Evolutionary conservation across 2,888 invertebrate species (phyloP).

Genomic region (Eupelmus urozonus): DNA sequence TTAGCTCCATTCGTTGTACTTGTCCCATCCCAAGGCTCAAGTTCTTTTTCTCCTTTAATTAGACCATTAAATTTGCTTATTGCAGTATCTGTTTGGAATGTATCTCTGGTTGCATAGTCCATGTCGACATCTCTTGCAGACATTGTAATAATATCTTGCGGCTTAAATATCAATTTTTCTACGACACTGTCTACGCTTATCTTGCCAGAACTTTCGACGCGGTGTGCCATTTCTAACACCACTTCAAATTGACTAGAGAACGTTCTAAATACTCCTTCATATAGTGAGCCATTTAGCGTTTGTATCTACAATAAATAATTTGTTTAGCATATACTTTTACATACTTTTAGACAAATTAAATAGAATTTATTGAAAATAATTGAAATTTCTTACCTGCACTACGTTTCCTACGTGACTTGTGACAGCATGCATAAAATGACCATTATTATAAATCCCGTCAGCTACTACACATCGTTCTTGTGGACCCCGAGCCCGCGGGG

Average conservation of each 20-base stretch:
- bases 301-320: slow-evolving; percentile 79
- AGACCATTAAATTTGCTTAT: slow-evolving; percentile 92
- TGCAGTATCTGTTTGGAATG: slow-evolving; percentile 92
- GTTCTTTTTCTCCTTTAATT: slow-evolving; percentile 85
- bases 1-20: slow-evolving; percentile 81
- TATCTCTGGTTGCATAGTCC: slow-evolving; percentile 92
- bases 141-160: slow-evolving; percentile 90
- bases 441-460: slow-evolving; percentile 94
- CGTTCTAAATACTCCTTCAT: slow-evolving; percentile 94
- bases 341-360: not conserved
- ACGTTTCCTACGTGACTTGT: slow-evolving; percentile 90
- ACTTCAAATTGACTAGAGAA: slow-evolving; percentile 93
- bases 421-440: slow-evolving; percentile 93
- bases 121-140: slow-evolving; percentile 91
- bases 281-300: slow-evolving; percentile 89
- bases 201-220: slow-evolving; percentile 84
- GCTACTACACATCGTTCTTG: slow-evolving; percentile 82
- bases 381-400: slow-evolving; percentile 80
- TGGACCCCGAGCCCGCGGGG: slow-evolving; percentile 81
- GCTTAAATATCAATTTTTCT: slow-evolving; percentile 90
- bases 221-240: slow-evolving; percentile 92
- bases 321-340: not conserved
- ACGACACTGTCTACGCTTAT: slow-evolving; percentile 85
- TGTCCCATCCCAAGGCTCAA: slow-evolving; percentile 92
- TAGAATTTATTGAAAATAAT: not conserved